Conservation (phyloP, 2,797 vertebrate genomes). For the Lateolabrax maculatus region DNA sequence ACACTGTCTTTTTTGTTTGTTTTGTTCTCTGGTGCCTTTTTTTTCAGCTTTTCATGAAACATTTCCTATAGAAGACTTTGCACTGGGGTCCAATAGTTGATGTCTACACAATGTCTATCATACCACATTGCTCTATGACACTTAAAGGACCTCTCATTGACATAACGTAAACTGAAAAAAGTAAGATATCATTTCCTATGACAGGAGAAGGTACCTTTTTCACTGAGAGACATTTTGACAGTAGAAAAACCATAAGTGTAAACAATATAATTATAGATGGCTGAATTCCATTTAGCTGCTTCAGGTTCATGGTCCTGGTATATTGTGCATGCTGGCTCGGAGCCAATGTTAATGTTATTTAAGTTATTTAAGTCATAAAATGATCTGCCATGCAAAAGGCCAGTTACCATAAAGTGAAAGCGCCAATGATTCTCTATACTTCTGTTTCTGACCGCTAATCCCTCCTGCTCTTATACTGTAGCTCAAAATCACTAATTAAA, state of each 20-base stretch:
- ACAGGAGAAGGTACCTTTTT: neutral
- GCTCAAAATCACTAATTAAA: conserved; percentile 3
- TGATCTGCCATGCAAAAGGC: neutral
- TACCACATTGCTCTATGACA: neutral
- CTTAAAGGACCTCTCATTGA: neutral
- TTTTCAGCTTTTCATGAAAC: neutral
- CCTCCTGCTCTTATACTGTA: neutral
- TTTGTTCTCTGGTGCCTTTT: neutral
- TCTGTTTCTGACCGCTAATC: neutral
- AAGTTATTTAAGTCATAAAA: no score
- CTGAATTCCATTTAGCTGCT: neutral
- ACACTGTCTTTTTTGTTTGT: neutral
- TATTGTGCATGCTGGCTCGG: neutral
- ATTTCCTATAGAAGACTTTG: neutral
- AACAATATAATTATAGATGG: neutral
- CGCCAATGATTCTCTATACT: neutral
- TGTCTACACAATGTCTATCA: neutral
- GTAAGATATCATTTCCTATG: neutral
- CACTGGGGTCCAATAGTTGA: neutral
- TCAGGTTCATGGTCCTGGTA: neutral
- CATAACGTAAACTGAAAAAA: neutral
- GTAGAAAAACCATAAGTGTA: neutral
- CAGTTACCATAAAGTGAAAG: no score
- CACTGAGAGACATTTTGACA: neutral
- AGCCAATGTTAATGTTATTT: no score